Conservation (phyloP, 92 coral and sea anemone genomes). For the Palythoa grandis region DNA sequence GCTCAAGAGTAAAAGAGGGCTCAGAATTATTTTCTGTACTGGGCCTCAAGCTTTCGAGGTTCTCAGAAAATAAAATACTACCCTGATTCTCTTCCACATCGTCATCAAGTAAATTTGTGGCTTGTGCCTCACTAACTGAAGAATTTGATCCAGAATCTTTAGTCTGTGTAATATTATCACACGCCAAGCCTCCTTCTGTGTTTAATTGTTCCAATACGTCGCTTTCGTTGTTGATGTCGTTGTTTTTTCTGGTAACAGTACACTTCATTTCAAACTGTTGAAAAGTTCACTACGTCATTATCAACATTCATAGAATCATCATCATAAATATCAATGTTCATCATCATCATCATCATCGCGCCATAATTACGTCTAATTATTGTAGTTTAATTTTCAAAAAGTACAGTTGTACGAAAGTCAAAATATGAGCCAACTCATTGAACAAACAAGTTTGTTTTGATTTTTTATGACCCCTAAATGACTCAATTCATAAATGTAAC, state of each 20-base stretch:
- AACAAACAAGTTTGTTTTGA: no score
- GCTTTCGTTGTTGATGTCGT: not conserved
- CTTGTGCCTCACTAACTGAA: not conserved
- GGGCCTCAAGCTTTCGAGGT: not conserved
- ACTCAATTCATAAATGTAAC: not conserved
- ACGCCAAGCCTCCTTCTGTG: not conserved
- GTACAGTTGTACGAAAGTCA: no score
- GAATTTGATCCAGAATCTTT: not conserved
- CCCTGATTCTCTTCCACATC: not conserved
- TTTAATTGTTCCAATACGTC: not conserved
- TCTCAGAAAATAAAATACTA: not conserved
- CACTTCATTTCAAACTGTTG: conserved; percentile 19
- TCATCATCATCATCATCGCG: not conserved
- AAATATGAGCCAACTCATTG: no score
- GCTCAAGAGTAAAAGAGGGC: not conserved
- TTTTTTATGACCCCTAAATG: no score
- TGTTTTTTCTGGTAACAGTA: not conserved
- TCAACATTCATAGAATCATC: not conserved
- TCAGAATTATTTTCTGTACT: not conserved
- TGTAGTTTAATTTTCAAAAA: no score
- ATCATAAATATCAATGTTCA: not conserved
- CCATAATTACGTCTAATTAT: no score
- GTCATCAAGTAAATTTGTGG: not conserved
- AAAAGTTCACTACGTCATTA: not conserved
- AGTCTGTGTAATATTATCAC: not conserved